Conservation (phyloP, 2,888 invertebrate species). For the Eledona agricola region DNA sequence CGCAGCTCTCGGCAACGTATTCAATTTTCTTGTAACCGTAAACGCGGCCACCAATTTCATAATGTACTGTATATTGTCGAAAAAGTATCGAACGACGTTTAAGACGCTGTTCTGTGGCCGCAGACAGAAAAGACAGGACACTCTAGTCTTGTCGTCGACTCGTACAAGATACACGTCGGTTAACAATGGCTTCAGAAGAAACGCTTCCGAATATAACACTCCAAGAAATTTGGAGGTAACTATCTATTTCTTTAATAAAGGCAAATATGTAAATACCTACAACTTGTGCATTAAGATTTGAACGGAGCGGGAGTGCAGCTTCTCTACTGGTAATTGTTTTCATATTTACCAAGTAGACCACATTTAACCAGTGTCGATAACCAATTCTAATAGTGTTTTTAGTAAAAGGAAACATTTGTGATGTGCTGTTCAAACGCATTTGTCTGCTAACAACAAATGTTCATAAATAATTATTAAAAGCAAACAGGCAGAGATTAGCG, state of each 20-base stretch:
- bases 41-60: constrained; percentile 82
- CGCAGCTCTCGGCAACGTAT: constrained; percentile 74
- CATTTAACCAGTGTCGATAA: no score
- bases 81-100: constrained; percentile 74
- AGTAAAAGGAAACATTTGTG: constrained; percentile 14
- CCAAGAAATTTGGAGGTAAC: constrained; percentile 63
- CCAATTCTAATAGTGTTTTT: constrained; percentile 16
- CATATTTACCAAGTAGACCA: constrained; percentile 33
- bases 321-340: constrained; percentile 47
- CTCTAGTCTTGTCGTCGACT: constrained; percentile 49
- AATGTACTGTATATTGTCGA: constrained; percentile 79
- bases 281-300: constrained; percentile 47
- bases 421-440: constrained; percentile 13
- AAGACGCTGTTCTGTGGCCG: constrained; percentile 55
- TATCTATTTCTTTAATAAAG: constrained; percentile 61
- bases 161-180: constrained; percentile 48
- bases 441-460: constrained; percentile 12
- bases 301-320: constrained; percentile 34
- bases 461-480: constrained; percentile 5
- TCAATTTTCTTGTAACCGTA: constrained; percentile 74
- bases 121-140: constrained; percentile 51
- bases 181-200: constrained; percentile 52
- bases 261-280: constrained; percentile 59
- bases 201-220: constrained; percentile 56
- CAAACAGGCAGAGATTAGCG: constrained; percentile 6